Percentiles rank a stretch among this genome's conserved stretches.
phyloP scores from a whole-genome alignment of 2,797 vertebrate species.

The Cygnus olor region DNA sequence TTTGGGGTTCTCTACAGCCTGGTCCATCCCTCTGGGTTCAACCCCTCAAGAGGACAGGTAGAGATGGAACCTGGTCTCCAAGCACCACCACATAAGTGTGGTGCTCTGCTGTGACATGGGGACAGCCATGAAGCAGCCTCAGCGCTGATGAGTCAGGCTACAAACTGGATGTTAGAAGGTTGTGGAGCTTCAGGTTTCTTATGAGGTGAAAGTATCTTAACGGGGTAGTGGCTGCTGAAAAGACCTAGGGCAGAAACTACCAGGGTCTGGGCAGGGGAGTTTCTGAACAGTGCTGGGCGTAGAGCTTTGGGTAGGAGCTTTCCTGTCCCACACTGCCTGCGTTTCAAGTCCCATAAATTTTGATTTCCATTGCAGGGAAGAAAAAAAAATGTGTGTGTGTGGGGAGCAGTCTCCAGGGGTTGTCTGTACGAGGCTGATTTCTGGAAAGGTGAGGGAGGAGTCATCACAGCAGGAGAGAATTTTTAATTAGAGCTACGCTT shows the following conservation, averaged over 20 bases:
- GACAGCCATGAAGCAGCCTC: background rate
- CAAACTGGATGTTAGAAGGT: background rate
- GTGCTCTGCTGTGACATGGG: background rate
- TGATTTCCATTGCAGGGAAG: background rate
- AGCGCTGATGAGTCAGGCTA: accelerated
- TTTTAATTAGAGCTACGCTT: conserved; percentile 54
- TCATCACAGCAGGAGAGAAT: conserved; percentile 21
- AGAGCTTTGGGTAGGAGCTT: background rate
- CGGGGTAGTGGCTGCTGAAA: background rate
- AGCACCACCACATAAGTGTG: accelerated
- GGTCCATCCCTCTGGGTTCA: background rate
- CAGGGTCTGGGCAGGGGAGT: accelerated
- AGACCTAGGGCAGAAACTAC: background rate
- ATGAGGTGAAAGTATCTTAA: background rate
- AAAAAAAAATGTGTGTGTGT: background rate
- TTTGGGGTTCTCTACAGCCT: accelerated
- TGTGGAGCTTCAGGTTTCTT: background rate
- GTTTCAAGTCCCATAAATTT: background rate
- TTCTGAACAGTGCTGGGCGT: background rate
- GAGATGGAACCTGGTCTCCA: background rate
- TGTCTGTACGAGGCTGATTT: background rate
- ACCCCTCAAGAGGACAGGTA: background rate
- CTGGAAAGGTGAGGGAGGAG: conserved; percentile 53
- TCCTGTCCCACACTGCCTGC: accelerated
- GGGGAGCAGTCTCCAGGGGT: background rate